Conservation (phyloP, 2,888 invertebrate species). For the Cantharis lateralis region DNA sequence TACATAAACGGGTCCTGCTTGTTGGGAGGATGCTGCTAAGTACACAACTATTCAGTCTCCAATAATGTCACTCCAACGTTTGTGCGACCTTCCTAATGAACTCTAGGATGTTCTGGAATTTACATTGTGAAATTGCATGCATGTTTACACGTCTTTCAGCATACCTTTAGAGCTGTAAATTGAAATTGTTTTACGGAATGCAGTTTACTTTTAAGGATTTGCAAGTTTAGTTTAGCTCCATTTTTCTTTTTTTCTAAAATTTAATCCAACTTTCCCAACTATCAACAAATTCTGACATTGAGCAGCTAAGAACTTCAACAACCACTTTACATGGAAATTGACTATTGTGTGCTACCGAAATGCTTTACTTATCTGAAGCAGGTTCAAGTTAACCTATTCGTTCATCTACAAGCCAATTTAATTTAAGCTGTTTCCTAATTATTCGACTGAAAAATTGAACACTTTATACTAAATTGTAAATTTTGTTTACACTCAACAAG, state of each 20-base stretch:
- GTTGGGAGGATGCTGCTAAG: conserved; percentile 16
- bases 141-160: conserved; percentile 17
- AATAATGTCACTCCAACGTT: conserved; percentile 28
- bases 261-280: background rate
- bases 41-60: conserved; percentile 19
- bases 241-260: background rate
- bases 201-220: background rate
- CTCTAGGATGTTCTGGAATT: conserved; percentile 23
- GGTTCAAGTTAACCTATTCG: conserved; percentile 46
- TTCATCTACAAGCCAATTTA: conserved; percentile 47
- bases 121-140: conserved; percentile 19
- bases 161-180: conserved; percentile 4
- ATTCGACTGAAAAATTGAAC: conserved; percentile 31
- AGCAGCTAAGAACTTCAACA: conserved; percentile 25
- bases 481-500: background rate
- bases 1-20: conserved; percentile 21
- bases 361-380: conserved; percentile 50
- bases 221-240: background rate
- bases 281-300: conserved; percentile 15
- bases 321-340: conserved; percentile 49
- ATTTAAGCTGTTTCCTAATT: conserved; percentile 35
- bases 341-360: conserved; percentile 43
- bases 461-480: conserved; percentile 28
- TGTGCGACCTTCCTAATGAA: conserved; percentile 27
- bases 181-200: background rate